Base-by-base conservation (phyloP, 2,888 invertebrate genomes). In the Parnassius apollo region DNA sequence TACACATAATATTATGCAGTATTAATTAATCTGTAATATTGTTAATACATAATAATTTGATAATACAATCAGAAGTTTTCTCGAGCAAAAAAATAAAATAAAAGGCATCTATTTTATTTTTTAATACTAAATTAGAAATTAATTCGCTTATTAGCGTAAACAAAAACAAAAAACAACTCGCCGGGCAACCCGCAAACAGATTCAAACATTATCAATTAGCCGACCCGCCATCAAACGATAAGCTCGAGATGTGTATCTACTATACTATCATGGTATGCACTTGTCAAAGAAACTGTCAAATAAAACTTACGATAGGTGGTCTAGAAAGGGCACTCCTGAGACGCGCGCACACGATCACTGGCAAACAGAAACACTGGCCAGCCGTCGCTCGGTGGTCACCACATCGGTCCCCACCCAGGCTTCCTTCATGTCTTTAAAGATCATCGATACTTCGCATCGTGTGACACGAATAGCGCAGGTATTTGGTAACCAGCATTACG, bases 291-390 rank as follows among this genome's bases (percentile, higher is more conserved):
- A 63, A 54, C 58, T 62, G 61, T 56, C 51, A 42, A 66, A 58
- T 59, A 58, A 58, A 65, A 78, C 78, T 76, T 73, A 78, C 78
- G 68, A 65, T 67, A 61, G 61, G 42, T 57, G 63, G 58, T 67
- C 66, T 65, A 67, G 69, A 66, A 59, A 66, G 59, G 65, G 58
- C 64, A 66, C 66, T 65, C 69, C 56, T 64, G 69, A 68, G 71
- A 73, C 76, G 77, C 75, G 76, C 69, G 73, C 69, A 66, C 75
- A 68, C 72, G 64, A 62, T 62, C 73, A 73, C 75, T 63, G 64
- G 68, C 67, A 54, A 7, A 69, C 68, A 70, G 73, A 72, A 72
- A 71, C 71, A 80, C 80, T 78, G 76, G 68, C 69, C 73, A 69
- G 63, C 59, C 62, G 61, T 62, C 66, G 59, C 65, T 60, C 60